Conservation (phyloP, 1,140 invertebrate genomes). For the Callitettix versicolor region DNA sequence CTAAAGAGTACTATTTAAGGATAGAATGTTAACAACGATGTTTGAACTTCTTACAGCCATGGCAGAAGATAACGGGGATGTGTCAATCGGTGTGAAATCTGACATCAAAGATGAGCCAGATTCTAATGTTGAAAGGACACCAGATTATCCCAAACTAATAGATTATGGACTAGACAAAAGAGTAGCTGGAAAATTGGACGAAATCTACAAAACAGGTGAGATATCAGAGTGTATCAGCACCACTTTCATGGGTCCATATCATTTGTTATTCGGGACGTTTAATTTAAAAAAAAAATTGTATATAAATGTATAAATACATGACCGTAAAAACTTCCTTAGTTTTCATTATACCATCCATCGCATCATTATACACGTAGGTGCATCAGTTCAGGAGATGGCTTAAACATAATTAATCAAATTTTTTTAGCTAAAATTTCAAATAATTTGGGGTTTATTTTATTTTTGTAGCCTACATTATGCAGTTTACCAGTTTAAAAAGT, state of each 20-base stretch:
- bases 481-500: no score
- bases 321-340: no score
- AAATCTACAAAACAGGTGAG: constrained; percentile 88
- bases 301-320: constrained; percentile 14
- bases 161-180: constrained; percentile 89
- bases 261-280: not conserved
- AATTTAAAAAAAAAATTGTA: constrained; percentile 4
- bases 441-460: no score
- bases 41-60: constrained; percentile 48
- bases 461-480: no score
- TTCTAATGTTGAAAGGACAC: constrained; percentile 50
- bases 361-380: no score
- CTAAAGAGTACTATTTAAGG: no score
- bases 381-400: no score
- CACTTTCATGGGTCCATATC: constrained; percentile 2
- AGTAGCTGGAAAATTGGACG: constrained; percentile 86
- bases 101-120: constrained; percentile 45
- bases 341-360: no score
- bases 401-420: no score
- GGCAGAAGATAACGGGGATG: constrained; percentile 85
- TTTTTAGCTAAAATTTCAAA: no score
- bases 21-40: constrained; percentile 11
- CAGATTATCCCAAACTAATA: constrained; percentile 78
- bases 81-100: constrained; percentile 54
- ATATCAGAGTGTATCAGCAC: constrained; percentile 17